Base-by-base conservation (phyloP, 2,797 vertebrate genomes). In the Sebastolobus altivelis region DNA sequence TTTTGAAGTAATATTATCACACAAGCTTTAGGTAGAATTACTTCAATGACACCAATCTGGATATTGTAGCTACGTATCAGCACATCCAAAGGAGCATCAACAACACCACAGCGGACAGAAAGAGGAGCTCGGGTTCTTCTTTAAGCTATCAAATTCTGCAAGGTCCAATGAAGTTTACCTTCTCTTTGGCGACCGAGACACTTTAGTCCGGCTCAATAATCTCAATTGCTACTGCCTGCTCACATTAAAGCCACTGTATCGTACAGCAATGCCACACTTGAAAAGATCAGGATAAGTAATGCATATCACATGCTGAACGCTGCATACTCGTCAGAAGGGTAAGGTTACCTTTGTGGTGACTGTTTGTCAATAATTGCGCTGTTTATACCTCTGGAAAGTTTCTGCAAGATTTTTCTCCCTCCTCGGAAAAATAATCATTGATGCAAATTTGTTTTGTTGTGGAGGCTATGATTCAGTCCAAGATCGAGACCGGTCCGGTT, bases 131-230 rank as follows among this genome's bases (percentile, higher is more conserved):
- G 10, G 38, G 65, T 94, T 94, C 80, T 90, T 86, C 80, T 87
- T 72, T 79, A 80, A 72, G 83, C 81, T 84, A 93, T 94, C 87
- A 86, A 83, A 94, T 93, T 95, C 86, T 92, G 92, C 93, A 92
- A 71, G 35, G 78, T 85, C 88, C 82, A 89, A 84, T 87, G 52
- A 91, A 89, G 75, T 85, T 88, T 75, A 87, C 67, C 75, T 81
- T 89, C 65, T 75, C 78, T 80, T 80, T 83, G 75, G 61, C 31
- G 2, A 59, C 67, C 2, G 74, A 88, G 83, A 88, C 82, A 86
- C 84, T 87, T 89, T 31, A 73, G 63, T 79, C 62, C 80, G 83
- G 87, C 69, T 90, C 87, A 80, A 86, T 91, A 89, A 76, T 91
- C 80, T 88, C 83, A 85, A 80, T 86, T 84, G 84, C 79, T 72